A percentile compares a stretch with the other conserved stretches of the same genome.
These are phyloP conservation scores for Palloptera scutellata DNA, from an alignment of 2,888 invertebrate genomes.

Conservation along the genomic window DNA sequence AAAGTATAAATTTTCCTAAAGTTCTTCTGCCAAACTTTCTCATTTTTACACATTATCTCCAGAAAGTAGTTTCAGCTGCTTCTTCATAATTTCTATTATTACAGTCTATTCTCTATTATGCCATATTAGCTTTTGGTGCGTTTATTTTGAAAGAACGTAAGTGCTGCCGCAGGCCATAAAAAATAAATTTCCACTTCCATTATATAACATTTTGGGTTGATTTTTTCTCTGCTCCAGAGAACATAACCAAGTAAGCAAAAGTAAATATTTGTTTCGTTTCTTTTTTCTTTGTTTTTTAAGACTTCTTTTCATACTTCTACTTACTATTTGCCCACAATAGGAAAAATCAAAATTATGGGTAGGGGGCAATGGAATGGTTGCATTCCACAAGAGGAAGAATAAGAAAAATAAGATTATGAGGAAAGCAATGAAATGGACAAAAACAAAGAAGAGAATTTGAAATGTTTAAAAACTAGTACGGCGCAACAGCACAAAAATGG, in stretches of 20 bases:
- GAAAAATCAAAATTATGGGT: neutral
- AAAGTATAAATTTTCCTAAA: too few relatives aligned
- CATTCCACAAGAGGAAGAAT: neutral
- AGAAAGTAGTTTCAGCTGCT: too few relatives aligned
- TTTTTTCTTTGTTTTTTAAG: neutral
- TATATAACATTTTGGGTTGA: neutral
- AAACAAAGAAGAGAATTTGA: neutral
- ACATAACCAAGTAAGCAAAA: too few relatives aligned
- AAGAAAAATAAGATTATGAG: too few relatives aligned
- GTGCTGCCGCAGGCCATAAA: conserved; percentile 25
- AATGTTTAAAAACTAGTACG: too few relatives aligned
- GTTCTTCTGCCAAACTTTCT: too few relatives aligned
- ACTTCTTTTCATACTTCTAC: neutral
- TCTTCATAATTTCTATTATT: too few relatives aligned
- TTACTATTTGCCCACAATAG: neutral
- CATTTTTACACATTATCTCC: too few relatives aligned
- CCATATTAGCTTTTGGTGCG: conserved; percentile 1
- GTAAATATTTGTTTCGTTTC: too few relatives aligned
- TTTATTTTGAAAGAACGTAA: neutral
- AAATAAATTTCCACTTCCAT: conserved; percentile 26
- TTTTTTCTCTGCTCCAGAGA: neutral
- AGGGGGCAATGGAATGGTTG: neutral
- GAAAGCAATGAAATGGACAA: neutral
- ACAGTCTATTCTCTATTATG: neutral
- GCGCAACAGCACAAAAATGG: too few relatives aligned